A percentile compares a stretch with the other conserved stretches of the same genome.
Conservation (phyloP, 2,888 invertebrate genomes). For the Andrena bicolor region DNA sequence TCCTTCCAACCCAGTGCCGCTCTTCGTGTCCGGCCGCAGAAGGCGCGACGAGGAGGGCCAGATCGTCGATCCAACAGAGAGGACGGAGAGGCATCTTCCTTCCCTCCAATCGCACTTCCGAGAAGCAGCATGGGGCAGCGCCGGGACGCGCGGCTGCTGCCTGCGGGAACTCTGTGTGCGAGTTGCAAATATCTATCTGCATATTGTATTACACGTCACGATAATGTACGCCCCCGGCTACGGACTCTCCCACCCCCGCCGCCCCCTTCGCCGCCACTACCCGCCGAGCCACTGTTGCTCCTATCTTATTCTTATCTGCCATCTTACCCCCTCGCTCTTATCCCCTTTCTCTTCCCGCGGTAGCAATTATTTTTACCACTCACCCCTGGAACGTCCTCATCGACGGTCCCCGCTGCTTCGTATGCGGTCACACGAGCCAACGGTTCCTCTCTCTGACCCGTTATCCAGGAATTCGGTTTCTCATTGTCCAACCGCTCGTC, state of each 20-base stretch:
- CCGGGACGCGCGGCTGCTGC: slow-evolving; percentile 62
- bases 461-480: neutral
- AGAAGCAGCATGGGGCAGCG: slow-evolving; percentile 71
- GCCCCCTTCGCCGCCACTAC: neutral
- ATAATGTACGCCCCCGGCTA: slow-evolving; percentile 76
- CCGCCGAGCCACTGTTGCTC: neutral
- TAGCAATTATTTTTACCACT: neutral
- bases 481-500: neutral
- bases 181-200: slow-evolving; percentile 83
- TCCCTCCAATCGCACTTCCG: slow-evolving; percentile 81
- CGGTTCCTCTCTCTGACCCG: neutral
- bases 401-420: neutral
- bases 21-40: slow-evolving; percentile 81
- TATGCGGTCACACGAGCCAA: neutral
- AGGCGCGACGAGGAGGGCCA: slow-evolving; percentile 62
- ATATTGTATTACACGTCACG: slow-evolving; percentile 83
- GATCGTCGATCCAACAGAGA: slow-evolving; percentile 51
- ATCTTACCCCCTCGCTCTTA: neutral
- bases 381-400: neutral
- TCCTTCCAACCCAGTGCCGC: slow-evolving; percentile 60
- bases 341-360: neutral
- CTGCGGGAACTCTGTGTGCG: slow-evolving; percentile 69
- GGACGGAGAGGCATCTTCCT: slow-evolving; percentile 77
- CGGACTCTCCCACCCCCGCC: slow-evolving; percentile 7
- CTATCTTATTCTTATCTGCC: slow-evolving; percentile 10